Base-by-base conservation (phyloP, 2,797 vertebrate genomes). In the Chelidonichthys spinosus region DNA sequence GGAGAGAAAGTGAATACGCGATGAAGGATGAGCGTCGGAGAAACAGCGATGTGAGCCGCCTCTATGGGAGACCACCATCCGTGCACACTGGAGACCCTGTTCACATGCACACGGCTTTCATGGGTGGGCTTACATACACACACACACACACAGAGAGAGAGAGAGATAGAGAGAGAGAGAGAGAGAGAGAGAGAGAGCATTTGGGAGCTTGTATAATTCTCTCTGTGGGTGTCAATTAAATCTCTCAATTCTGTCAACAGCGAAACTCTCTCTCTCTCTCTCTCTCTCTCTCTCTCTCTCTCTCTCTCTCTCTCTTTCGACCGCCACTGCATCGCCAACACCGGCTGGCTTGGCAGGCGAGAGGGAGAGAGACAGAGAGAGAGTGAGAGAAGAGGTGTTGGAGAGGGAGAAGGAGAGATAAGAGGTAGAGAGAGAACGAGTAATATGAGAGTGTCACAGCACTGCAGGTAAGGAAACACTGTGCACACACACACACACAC, bases 211-310 rank as follows among this genome's bases (percentile, higher is more conserved):
- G 89, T 88, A 78, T 88, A 87, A 90, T 88, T 88, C 79, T 84
- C 87, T 89, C 83, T 79, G 87, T 92, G 87, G 90, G 88, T 89
- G 88, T 92, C 91, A 91, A 90, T 90, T 90, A 91, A 91, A 90
- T 90, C 81, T 88, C 84, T 85, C 76, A 79, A 82, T 78, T 85
- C 86, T 80, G 86, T 89, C 84, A 91, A 87, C 87, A 87, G 52
- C 59, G 43, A n/a, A n/a, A n/a, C 66, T 69, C 61, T 73, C 71
- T 82, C 75, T 79, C 82, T 82, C 72, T 25, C 66, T 69, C 61
- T 73, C 71, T 82, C 75, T 79, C 82, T 82, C 72, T 25, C 25
- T 25, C 25, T 25, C 66, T 69, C 25, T 25, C 25, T 25, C 25
- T 25, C 25, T 25, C 25, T 25, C 25, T 25, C 66, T 69, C 61